A percentile compares a stretch with the other conserved stretches of the same genome.
Evolutionary conservation across 2,797 vertebrate genomes (phyloP).

Genomic region (Cossypha polioptera): DNA sequence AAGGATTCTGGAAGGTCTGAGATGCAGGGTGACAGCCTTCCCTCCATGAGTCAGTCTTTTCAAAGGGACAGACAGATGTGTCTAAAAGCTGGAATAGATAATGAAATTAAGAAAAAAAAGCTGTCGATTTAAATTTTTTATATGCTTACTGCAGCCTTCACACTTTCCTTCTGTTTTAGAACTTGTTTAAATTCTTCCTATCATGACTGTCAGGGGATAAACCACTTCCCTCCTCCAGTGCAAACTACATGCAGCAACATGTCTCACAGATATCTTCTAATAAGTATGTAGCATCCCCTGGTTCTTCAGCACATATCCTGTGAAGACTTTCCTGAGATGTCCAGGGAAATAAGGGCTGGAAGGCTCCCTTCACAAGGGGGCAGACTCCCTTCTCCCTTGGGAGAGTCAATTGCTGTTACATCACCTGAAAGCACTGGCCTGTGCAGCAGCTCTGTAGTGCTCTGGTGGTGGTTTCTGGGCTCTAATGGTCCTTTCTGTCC

Average conservation of each 20-base stretch:
- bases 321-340: background rate
- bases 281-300: background rate
- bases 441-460: background rate
- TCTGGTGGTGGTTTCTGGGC: background rate
- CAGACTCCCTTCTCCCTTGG: background rate
- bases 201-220: background rate
- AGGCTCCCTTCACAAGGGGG: background rate
- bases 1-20: background rate
- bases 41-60: background rate
- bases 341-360: background rate
- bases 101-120: background rate
- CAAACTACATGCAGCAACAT: background rate
- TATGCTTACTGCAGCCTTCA: rapidly evolving
- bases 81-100: background rate
- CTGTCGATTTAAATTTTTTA: background rate
- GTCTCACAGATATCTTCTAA: background rate
- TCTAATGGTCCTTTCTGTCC: background rate
- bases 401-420: background rate
- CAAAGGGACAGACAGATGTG: background rate
- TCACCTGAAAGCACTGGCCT: background rate
- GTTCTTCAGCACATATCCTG: background rate
- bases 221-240: background rate
- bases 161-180: background rate
- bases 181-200: background rate
- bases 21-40: background rate